Evolutionary conservation across 2,113 vertebrate species (phyloP).

Genomic region (Andinoacara biseriatus): DNA sequence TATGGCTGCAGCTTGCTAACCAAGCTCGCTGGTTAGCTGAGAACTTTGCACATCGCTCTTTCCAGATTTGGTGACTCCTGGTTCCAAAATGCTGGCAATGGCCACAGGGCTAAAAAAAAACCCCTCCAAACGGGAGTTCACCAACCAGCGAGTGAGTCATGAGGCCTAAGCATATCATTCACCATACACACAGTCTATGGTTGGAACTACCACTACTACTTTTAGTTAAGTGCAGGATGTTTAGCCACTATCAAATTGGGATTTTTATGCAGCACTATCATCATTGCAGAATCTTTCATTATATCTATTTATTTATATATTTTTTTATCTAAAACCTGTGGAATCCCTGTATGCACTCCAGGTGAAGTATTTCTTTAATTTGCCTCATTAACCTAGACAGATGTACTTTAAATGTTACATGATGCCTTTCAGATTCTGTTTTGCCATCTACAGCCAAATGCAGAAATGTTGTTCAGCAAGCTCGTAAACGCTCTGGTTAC

Average conservation of each 20-base stretch:
- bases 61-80: background rate
- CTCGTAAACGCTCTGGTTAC: constrained; percentile 6
- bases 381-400: background rate
- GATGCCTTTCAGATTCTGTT: background rate
- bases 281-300: background rate
- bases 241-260: accelerated
- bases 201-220: background rate
- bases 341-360: background rate
- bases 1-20: background rate
- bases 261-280: background rate
- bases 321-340: background rate
- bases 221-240: background rate
- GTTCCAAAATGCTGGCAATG: background rate
- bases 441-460: background rate
- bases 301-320: too few relatives aligned
- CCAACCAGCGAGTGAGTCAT: background rate
- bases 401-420: background rate
- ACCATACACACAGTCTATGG: background rate
- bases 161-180: background rate
- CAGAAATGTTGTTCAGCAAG: background rate
- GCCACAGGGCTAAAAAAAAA: background rate
- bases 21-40: background rate
- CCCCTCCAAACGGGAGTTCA: background rate
- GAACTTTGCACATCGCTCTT: background rate
- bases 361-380: background rate